phyloP scores from a whole-genome alignment of 2,888 invertebrate species.

The Linnaemya tessellans region DNA sequence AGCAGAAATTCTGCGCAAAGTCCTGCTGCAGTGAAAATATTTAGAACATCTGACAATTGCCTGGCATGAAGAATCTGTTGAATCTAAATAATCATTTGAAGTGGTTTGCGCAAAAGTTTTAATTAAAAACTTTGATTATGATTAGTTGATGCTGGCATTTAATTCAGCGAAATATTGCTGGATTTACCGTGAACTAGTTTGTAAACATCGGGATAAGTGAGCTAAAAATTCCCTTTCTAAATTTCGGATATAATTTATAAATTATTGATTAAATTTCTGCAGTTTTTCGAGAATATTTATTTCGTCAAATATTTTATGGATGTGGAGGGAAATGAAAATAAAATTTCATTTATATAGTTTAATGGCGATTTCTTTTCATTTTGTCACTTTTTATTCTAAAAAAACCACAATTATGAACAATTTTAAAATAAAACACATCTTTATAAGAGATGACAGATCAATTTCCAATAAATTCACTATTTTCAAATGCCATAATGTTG shows the following conservation, averaged over 20 bases:
- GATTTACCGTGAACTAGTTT: not conserved
- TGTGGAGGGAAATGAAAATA: no score
- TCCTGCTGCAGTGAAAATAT: conserved; percentile 22
- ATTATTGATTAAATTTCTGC: not conserved
- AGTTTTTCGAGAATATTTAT: not conserved
- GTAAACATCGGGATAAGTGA: not conserved
- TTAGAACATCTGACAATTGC: conserved; percentile 35
- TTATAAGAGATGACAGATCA: no score
- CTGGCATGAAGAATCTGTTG: conserved; percentile 13
- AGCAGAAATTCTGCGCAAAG: conserved; percentile 20
- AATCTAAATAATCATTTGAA: conserved; percentile 6
- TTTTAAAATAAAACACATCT: no score
- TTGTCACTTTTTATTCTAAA: no score
- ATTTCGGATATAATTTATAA: not conserved
- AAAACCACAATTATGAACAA: no score
- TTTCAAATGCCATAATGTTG: no score
- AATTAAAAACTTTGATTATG: conserved; percentile 73
- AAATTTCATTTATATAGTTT: no score
- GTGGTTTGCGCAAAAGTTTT: conserved; percentile 47
- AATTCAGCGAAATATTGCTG: not conserved
- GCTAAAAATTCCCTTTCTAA: not conserved
- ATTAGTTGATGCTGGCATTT: conserved; percentile 53
- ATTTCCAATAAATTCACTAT: no score
- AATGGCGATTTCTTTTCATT: no score
- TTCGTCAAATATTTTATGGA: no score